Conservation (phyloP, 2,113 vertebrate genomes). For the Clarias magur region DNA sequence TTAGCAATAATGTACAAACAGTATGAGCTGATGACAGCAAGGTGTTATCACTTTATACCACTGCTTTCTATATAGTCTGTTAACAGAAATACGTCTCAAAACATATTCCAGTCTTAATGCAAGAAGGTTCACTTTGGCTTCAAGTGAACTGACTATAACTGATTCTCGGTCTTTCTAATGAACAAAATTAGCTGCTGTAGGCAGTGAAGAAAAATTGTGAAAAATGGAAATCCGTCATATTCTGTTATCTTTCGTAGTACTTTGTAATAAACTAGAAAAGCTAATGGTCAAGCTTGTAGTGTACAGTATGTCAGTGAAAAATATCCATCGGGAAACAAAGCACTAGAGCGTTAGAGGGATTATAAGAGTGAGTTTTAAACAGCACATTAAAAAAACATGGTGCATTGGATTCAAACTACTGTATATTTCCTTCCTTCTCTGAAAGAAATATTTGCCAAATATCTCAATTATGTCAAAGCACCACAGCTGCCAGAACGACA, state of each 20-base stretch:
- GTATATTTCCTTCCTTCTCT: constrained; percentile 45
- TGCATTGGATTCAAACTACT: constrained; percentile 18
- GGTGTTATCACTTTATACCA: background rate
- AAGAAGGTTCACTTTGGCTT: background rate
- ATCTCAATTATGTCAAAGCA: constrained; percentile 52
- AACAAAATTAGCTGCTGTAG: background rate
- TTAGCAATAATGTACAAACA: constrained; percentile 44
- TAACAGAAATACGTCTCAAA: background rate
- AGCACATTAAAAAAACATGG: background rate
- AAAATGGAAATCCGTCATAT: background rate
- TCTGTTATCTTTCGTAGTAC: background rate
- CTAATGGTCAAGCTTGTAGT: background rate
- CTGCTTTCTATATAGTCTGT: background rate
- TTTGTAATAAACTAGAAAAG: constrained; percentile 1
- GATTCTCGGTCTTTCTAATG: background rate
- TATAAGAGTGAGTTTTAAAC: constrained; percentile 24
- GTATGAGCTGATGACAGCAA: background rate
- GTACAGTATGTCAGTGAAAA: background rate
- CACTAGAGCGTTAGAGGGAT: constrained; percentile 12
- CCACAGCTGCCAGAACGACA: constrained; percentile 42
- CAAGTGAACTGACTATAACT: background rate
- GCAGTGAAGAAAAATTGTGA: background rate
- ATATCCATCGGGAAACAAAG: constrained; percentile 21
- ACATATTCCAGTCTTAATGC: background rate
- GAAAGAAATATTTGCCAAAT: constrained; percentile 51